phyloP scores from a whole-genome alignment of 2,113 vertebrate species.

The Arothron firmamentum region DNA sequence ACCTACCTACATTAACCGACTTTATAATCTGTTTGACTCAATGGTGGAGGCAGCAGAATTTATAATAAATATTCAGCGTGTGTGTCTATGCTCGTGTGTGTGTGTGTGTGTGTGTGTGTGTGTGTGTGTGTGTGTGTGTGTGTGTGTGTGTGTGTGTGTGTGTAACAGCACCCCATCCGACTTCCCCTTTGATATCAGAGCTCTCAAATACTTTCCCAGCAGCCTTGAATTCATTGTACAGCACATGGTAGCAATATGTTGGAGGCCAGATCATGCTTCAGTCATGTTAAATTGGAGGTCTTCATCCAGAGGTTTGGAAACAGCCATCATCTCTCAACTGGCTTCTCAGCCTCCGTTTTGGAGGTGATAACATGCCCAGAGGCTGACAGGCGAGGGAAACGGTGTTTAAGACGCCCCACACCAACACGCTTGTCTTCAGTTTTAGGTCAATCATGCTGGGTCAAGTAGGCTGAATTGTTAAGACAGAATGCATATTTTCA shows the following conservation, averaged over 20 bases:
- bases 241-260: constrained; percentile 77
- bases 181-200: constrained; percentile 59
- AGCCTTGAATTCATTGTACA: constrained; percentile 53
- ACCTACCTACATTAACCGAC: constrained; percentile 61
- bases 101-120: constrained; percentile 23
- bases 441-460: constrained; percentile 21
- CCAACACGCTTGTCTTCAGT: constrained; percentile 37
- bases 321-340: constrained; percentile 48
- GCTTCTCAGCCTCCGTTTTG: constrained; percentile 51
- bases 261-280: constrained; percentile 57
- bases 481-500: constrained; percentile 1
- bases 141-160: constrained; percentile 27
- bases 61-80: constrained; percentile 18
- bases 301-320: constrained; percentile 53
- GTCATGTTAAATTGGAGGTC: constrained; percentile 61
- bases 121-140: constrained; percentile 25
- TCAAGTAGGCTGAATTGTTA: not conserved
- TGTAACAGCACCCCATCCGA: constrained; percentile 19
- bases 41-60: constrained; percentile 33
- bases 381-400: constrained; percentile 38
- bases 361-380: constrained; percentile 65
- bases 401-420: constrained; percentile 17
- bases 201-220: constrained; percentile 51
- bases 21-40: constrained; percentile 31
- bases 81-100: constrained; percentile 20